Conservation (phyloP, 2,797 vertebrate genomes). For the Ceryle rudis region DNA sequence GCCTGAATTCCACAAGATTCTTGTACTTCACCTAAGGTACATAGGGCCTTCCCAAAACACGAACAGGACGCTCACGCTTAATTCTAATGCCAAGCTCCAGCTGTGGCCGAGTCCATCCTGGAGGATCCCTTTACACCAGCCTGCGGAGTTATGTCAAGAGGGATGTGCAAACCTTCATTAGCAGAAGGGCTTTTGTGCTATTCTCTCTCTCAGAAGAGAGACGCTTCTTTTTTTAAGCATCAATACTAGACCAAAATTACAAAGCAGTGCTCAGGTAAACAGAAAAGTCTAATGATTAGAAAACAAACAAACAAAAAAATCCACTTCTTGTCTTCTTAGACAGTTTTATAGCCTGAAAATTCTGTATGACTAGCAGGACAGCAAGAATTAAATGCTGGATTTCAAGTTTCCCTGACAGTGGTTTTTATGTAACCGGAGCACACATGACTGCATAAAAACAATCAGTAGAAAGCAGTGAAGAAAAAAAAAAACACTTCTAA, state of each 20-base stretch:
- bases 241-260: background rate
- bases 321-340: background rate
- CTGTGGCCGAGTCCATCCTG: background rate
- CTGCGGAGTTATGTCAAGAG: fast-evolving
- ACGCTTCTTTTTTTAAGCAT: background rate
- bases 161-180: fast-evolving
- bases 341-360: background rate
- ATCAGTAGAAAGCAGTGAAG: fast-evolving
- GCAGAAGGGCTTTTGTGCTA: background rate
- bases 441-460: fast-evolving
- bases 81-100: background rate
- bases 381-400: background rate
- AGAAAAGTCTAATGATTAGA: fast-evolving
- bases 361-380: background rate
- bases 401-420: background rate
- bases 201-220: too few relatives aligned
- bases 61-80: background rate
- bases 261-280: background rate
- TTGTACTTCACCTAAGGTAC: background rate
- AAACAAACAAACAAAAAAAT: background rate
- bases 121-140: background rate
- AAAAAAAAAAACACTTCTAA: fast-evolving
- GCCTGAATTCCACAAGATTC: background rate
- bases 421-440: background rate
- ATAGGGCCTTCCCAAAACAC: background rate